These are phyloP conservation scores for Acanthococcus lagerstroemiae DNA, from an alignment of 2,888 invertebrate species.

Conservation along the genomic window DNA sequence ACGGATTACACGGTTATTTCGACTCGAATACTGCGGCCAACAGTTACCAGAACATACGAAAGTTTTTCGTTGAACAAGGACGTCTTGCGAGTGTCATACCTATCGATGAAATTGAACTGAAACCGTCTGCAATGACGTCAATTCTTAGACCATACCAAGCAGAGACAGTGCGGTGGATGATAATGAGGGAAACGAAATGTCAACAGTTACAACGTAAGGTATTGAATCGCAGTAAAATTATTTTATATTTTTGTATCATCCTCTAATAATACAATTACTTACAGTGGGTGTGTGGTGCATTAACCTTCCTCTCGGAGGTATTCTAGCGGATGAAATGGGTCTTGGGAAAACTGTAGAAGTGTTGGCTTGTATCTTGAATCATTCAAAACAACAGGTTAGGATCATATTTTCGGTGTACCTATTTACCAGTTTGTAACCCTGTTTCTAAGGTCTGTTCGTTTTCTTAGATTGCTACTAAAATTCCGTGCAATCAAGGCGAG, in stretches of 20 bases:
- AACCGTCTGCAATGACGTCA: conserved; percentile 46
- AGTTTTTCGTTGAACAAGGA: conserved; percentile 1
- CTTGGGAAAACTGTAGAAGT: conserved; percentile 88
- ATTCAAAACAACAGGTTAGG: conserved; percentile 10
- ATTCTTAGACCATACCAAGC: conserved; percentile 54
- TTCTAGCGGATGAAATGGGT: conserved; percentile 96
- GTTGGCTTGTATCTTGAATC: conserved; percentile 51
- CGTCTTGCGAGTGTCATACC: conserved; percentile 1
- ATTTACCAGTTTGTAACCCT: too few species aligned
- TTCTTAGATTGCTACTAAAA: too few species aligned
- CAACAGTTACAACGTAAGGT: not conserved
- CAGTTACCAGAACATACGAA: conserved; percentile 5
- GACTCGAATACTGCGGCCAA: not conserved
- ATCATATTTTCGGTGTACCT: too few species aligned
- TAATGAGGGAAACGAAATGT: conserved; percentile 46
- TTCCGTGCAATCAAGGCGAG: too few species aligned
- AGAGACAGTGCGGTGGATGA: conserved; percentile 59
- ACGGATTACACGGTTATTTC: too few species aligned
- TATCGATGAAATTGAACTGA: not conserved
- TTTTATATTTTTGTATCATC: too few species aligned
- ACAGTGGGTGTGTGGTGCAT: conserved; percentile 79
- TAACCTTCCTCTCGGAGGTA: conserved; percentile 79
- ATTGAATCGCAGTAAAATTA: too few species aligned
- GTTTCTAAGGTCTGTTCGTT: too few species aligned
- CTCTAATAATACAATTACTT: too few species aligned